Evolutionary conservation across 2,797 vertebrate genomes (phyloP), one percentile per base, ranked within the genome.

Genomic region (Cynopterus sphinx): DNA sequence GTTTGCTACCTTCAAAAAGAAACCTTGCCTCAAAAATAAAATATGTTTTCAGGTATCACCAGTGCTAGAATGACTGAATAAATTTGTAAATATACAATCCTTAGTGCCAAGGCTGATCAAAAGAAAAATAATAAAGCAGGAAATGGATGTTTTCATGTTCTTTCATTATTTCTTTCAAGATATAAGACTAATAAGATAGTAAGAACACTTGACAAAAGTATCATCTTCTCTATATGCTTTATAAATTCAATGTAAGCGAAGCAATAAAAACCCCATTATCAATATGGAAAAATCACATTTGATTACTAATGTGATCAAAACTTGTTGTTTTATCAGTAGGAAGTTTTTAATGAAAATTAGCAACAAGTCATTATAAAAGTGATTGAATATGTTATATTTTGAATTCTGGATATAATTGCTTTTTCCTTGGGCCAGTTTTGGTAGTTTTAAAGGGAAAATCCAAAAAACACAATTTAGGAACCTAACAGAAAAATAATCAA

Each of bases 201-300:
- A 46, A 87, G n/a, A 86, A 59, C 5, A 53, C 21, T 74, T 92
- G 49, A 49, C 49, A 73, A 43, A 75, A 90, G 33, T 16, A 55
- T 36, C 67, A 3, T 73, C 26, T 79, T 43, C 16, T 81, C 49
- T 93, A 4, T 92, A 17, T 53, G 22, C 79, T 68, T 70, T 87
- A 65, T 71, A 43, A 73, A 93, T 87, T 83, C n/a, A 94, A 90
- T 81, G 9, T 82, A 93, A 96, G 68, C 74, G 71, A 75, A 81
- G 6, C 22, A 73, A 63, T 49, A 78, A 90, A 95, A 96, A 57
- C 28, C 61, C 7, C 57, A 70, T 73, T 87, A 73, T 88, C 55
- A 74, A 31, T 51, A 26, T 63, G 36, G 36, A 87, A 84, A 77
- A 82, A 59, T 43, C 77, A n/a, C 39, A 2, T 74, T 94, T 88